Conservation (phyloP, 1,140 invertebrate species). For the Eufriesea mexicana region DNA sequence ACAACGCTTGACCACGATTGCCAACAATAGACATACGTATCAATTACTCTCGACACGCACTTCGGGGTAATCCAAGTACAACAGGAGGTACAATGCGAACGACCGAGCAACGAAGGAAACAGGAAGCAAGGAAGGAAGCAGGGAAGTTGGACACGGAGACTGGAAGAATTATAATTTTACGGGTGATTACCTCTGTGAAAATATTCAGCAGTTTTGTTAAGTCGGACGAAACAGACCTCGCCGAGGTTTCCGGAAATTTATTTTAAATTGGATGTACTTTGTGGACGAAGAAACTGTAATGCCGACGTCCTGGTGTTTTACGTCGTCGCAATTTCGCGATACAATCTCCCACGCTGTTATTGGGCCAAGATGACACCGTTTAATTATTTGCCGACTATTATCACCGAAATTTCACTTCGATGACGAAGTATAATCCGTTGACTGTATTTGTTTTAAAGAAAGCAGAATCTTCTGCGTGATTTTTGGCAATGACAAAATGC, state of each 20-base stretch:
- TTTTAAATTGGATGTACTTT: slow-evolving; percentile 48
- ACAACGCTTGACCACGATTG: too few species aligned
- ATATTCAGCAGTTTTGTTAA: slow-evolving; percentile 49
- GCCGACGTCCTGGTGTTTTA: slow-evolving; percentile 4
- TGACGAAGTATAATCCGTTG: background rate
- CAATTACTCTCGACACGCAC: background rate
- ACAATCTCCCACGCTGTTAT: slow-evolving; percentile 7
- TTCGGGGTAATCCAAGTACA: background rate
- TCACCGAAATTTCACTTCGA: background rate
- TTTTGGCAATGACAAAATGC: too few species aligned
- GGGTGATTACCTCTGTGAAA: slow-evolving; percentile 37
- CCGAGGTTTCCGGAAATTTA: slow-evolving; percentile 37
- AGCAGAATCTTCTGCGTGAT: too few species aligned
- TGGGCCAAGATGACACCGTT: background rate
- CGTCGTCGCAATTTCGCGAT: slow-evolving; percentile 20
- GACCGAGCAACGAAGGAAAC: background rate
- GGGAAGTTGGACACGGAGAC: slow-evolving; percentile 18
- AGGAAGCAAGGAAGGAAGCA: background rate
- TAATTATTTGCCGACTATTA: slow-evolving; percentile 17
- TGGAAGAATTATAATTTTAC: slow-evolving; percentile 47
- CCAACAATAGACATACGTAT: too few species aligned
- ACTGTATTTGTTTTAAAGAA: background rate
- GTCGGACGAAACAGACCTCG: slow-evolving; percentile 15
- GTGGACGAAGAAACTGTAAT: slow-evolving; percentile 34
- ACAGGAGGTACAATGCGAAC: background rate